These are phyloP conservation scores for Saguinus midas DNA, from an alignment of 2,113 vertebrate species.

Conservation along the genomic window DNA sequence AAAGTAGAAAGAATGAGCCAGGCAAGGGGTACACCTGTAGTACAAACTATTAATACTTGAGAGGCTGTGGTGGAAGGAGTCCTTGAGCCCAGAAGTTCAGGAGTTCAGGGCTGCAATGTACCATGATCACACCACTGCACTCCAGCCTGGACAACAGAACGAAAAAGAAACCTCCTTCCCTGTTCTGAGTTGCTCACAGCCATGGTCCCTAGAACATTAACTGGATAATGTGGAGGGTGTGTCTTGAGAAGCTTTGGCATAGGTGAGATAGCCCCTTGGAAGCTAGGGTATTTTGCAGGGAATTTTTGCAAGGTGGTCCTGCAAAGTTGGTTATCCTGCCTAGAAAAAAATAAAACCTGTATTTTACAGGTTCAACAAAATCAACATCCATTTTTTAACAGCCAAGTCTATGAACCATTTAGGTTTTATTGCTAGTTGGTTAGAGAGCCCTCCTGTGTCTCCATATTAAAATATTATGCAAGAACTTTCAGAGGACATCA, in stretches of 20 bases:
- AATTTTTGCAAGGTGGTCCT: no score
- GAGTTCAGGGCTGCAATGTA: background rate
- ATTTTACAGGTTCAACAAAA: background rate
- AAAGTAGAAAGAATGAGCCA: background rate
- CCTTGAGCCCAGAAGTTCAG: background rate
- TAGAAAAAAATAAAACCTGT: background rate
- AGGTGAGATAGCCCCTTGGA: no score
- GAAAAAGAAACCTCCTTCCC: background rate
- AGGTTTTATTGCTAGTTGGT: slow-evolving; percentile 5
- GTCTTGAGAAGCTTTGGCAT: no score
- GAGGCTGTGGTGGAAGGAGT: background rate
- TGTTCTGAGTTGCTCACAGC: background rate
- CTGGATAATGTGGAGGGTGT: background rate
- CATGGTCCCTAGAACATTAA: background rate
- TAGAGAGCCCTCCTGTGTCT: slow-evolving; percentile 69
- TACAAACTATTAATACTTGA: background rate
- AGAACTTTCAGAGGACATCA: background rate
- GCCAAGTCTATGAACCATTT: background rate
- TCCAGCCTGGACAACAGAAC: background rate
- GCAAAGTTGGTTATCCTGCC: no score
- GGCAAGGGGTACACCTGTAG: background rate
- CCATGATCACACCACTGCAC: background rate
- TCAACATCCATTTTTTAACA: background rate
- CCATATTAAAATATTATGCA: background rate
- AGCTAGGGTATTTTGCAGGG: no score